Conservation (phyloP, 1,140 invertebrate species). For the Apis cerana region DNA sequence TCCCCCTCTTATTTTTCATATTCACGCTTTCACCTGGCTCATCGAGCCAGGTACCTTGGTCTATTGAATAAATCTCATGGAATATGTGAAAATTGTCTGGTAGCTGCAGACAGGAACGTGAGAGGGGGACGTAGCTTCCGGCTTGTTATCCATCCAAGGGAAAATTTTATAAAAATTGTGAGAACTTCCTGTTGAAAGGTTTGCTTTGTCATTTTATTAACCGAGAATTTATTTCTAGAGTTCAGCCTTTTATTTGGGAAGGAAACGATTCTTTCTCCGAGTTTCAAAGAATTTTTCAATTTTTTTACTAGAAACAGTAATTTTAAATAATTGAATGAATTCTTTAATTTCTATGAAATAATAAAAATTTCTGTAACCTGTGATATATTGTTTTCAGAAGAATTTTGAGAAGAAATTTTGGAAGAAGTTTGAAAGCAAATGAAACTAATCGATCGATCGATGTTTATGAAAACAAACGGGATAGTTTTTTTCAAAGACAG, state of each 20-base stretch:
- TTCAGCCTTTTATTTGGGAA: background rate
- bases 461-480: background rate
- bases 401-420: too few species aligned
- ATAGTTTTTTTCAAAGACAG: background rate
- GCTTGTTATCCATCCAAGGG: conserved; percentile 8
- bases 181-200: background rate
- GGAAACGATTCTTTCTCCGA: background rate
- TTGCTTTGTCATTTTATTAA: background rate
- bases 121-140: background rate
- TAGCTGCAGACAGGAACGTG: background rate
- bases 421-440: too few species aligned
- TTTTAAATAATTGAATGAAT: background rate
- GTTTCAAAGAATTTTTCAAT: background rate
- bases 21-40: conserved; percentile 36
- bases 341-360: too few species aligned
- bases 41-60: conserved; percentile 6
- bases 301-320: too few species aligned
- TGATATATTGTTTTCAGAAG: too few species aligned
- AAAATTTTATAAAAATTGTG: conserved; percentile 13
- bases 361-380: too few species aligned
- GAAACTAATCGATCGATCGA: background rate
- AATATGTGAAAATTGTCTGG: conserved; percentile 34
- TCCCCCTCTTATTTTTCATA: conserved; percentile 32
- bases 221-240: background rate
- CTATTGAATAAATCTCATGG: conserved; percentile 47